Evolutionary conservation across 2,888 invertebrate species (phyloP).

Genomic region (Apantesis nais): DNA sequence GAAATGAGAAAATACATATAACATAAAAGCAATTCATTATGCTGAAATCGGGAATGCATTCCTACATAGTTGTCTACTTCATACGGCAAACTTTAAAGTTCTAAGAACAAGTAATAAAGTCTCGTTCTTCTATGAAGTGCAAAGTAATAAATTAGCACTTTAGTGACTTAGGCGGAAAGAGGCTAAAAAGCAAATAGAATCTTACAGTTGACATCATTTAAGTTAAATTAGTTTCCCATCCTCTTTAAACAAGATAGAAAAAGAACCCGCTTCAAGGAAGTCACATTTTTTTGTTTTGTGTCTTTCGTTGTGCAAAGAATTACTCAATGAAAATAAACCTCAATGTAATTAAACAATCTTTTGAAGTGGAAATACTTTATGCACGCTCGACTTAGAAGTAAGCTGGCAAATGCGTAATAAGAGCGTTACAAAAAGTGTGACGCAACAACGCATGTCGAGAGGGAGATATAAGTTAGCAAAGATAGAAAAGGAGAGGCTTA

Average conservation of each 20-base stretch:
- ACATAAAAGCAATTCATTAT: not conserved
- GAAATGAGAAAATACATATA: too few species aligned
- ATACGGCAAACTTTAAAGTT: not conserved
- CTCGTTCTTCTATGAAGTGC: not conserved
- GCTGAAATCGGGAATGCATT: not conserved
- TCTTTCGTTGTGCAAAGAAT: not conserved
- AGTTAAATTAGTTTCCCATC: not conserved
- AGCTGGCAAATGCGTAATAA: too few species aligned
- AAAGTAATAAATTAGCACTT: not conserved
- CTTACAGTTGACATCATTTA: not conserved
- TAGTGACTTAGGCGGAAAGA: not conserved
- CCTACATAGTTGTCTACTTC: not conserved
- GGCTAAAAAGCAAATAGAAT: not conserved
- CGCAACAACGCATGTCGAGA: too few species aligned
- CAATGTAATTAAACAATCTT: too few species aligned
- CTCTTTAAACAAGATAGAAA: not conserved
- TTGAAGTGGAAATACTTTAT: too few species aligned
- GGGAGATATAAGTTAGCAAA: too few species aligned
- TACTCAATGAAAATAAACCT: not conserved
- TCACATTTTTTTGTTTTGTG: not conserved
- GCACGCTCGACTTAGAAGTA: too few species aligned
- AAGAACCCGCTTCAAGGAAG: too few species aligned
- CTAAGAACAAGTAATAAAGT: not conserved
- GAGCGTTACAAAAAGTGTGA: too few species aligned
- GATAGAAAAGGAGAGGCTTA: too few species aligned